A percentile compares a stretch with the other conserved stretches of the same genome.
Conservation (phyloP, 2,113 vertebrate genomes). For the Pavo muticus region DNA sequence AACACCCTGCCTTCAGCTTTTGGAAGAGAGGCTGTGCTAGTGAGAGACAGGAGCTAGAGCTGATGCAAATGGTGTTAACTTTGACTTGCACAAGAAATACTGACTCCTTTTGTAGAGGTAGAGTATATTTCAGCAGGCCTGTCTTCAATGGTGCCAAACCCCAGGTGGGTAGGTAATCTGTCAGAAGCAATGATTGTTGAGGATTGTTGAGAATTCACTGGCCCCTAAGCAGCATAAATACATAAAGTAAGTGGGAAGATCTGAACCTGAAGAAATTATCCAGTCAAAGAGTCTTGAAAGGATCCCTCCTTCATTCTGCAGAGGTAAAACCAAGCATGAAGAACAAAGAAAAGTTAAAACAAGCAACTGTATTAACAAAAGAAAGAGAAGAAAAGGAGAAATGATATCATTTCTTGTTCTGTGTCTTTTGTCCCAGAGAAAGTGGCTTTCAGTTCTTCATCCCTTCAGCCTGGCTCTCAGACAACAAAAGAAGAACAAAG, state of each 20-base stretch:
- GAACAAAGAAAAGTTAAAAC: not conserved
- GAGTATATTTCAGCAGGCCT: not conserved
- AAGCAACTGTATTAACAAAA: not conserved
- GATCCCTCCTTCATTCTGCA: not conserved
- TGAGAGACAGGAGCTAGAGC: not conserved
- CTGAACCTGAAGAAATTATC: not conserved
- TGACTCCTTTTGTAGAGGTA: not conserved
- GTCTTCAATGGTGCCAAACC: not conserved
- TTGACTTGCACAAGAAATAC: not conserved
- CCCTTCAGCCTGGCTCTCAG: not conserved
- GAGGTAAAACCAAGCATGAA: not conserved
- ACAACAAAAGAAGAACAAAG: not conserved
- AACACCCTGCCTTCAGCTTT: not conserved
- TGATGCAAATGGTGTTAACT: not conserved
- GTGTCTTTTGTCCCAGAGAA: not conserved
- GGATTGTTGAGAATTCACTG: not conserved
- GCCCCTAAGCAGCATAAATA: not conserved
- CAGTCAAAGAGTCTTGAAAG: not conserved
- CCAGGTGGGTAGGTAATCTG: not conserved
- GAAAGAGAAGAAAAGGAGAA: not conserved
- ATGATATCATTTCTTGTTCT: not conserved
- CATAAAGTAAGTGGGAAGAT: not conserved
- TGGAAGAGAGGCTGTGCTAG: not conserved
- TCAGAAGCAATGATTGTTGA: not conserved
- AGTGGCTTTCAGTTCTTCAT: not conserved